phyloP scores from a whole-genome alignment of 2,888 invertebrate genomes.

The Kuschelorhynchus macadamiae region DNA sequence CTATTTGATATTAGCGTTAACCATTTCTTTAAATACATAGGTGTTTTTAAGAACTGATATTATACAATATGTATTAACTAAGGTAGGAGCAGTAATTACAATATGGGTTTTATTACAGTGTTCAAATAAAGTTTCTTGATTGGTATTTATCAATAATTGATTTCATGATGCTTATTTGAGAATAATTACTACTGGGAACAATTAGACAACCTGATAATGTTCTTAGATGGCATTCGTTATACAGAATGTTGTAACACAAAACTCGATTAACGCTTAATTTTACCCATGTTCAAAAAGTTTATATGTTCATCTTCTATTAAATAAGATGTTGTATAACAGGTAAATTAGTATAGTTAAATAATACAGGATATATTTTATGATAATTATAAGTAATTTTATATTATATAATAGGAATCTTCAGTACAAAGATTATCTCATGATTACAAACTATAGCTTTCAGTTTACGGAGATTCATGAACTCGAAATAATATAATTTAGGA shows the following conservation, averaged over 20 bases:
- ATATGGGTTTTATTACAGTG: conserved; percentile 14
- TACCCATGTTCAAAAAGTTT: conserved; percentile 18
- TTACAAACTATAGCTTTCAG: conserved; percentile 22
- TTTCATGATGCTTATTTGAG: conserved; percentile 10
- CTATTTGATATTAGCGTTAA: conserved; percentile 1
- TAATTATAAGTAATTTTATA: conserved; percentile 27
- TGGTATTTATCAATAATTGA: conserved; percentile 18
- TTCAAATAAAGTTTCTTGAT: conserved; percentile 20
- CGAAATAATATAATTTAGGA: conserved; percentile 29
- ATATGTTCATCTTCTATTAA: conserved; percentile 21
- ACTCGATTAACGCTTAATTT: not conserved
- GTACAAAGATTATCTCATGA: conserved; percentile 34
- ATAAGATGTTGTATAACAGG: conserved; percentile 11
- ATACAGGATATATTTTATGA: conserved; percentile 2
- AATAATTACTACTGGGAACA: conserved; percentile 3
- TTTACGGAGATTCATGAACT: conserved; percentile 2
- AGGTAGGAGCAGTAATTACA: not conserved
- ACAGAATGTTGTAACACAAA: not conserved
- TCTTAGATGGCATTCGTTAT: conserved; percentile 5
- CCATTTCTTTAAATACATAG: conserved; percentile 4
- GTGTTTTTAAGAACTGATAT: conserved; percentile 11
- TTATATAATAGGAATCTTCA: conserved; percentile 33
- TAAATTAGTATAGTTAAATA: not conserved
- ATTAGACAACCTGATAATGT: conserved; percentile 9
- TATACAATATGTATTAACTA: conserved; percentile 16